These are phyloP conservation scores for Drosophila seclusa DNA, from an alignment of 2,888 invertebrate species.

Conservation along the genomic window DNA sequence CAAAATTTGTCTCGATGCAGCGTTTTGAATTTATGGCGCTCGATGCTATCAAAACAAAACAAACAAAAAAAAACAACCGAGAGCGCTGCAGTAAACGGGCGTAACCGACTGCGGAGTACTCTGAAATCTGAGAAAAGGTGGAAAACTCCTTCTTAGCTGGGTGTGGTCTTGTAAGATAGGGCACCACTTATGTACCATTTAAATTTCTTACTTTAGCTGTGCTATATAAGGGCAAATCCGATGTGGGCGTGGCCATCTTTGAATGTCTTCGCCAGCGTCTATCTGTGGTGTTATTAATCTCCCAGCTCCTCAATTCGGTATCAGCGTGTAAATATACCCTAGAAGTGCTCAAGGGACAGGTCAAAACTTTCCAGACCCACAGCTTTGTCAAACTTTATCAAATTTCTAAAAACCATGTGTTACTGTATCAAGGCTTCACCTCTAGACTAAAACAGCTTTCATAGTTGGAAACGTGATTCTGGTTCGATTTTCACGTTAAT, in stretches of 20 bases:
- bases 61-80: neutral
- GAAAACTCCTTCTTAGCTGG: neutral
- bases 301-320: neutral
- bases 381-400: neutral
- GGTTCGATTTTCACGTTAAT: neutral
- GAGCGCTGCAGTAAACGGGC: neutral
- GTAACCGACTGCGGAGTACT: neutral
- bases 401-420: neutral
- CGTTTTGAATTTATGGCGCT: constrained; percentile 72
- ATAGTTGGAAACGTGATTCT: neutral
- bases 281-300: neutral
- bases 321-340: neutral
- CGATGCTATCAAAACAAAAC: constrained; percentile 69
- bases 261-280: neutral
- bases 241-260: neutral
- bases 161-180: neutral
- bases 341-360: neutral
- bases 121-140: neutral
- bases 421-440: no score
- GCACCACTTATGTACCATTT: neutral
- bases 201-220: neutral
- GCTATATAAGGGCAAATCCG: no score
- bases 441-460: neutral
- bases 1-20: constrained; percentile 75
- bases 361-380: neutral